These are phyloP conservation scores for Grammomys dolichurus DNA, from an alignment of 2,113 vertebrate species.

Conservation along the genomic window DNA sequence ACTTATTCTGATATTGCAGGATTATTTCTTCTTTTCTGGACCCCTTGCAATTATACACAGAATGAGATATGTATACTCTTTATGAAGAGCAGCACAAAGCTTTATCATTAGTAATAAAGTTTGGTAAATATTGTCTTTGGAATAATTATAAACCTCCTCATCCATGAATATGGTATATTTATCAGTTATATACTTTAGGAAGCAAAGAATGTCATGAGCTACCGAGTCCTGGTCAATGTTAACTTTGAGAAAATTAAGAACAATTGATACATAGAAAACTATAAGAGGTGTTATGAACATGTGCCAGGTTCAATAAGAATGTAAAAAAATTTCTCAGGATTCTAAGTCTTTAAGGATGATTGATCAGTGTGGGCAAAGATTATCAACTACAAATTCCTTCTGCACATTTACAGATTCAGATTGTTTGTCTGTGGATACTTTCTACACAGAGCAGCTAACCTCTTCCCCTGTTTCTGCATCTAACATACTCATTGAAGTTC, in stretches of 20 bases:
- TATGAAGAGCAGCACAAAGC: not conserved
- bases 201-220: not conserved
- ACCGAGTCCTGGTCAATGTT: not conserved
- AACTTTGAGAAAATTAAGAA: not conserved
- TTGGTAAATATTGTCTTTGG: not conserved
- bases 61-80: not conserved
- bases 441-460: not conserved
- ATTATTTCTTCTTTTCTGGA: not conserved
- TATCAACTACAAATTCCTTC: not conserved
- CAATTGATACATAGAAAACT: not conserved
- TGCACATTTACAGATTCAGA: not conserved
- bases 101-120: not conserved
- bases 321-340: not conserved
- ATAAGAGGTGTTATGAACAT: not conserved
- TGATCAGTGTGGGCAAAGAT: not conserved
- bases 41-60: not conserved
- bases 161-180: not conserved
- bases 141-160: not conserved
- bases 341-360: not conserved
- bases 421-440: not conserved
- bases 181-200: not conserved
- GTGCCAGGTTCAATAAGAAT: not conserved
- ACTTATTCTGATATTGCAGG: not conserved
- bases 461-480: not conserved
- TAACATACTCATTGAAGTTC: not conserved